These are phyloP conservation scores for Drosophila borborema DNA, from an alignment of 2,888 invertebrate genomes.

Conservation along the genomic window DNA sequence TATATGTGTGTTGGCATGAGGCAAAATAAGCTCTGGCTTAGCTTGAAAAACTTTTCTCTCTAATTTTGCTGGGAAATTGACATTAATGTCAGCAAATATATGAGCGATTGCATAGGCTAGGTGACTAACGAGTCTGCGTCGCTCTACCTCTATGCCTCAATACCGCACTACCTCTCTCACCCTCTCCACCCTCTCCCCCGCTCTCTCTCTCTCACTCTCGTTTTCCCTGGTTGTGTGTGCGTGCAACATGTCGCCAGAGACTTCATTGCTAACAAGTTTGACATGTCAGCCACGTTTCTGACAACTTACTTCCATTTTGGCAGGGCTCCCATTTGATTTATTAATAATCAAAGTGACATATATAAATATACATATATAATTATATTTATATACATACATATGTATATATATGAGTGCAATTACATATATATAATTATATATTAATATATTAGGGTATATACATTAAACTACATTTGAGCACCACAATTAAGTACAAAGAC, in stretches of 20 bases:
- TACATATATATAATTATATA: neutral
- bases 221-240: slow-evolving; percentile 2
- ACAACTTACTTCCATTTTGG: slow-evolving; percentile 63
- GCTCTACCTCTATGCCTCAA: neutral
- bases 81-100: slow-evolving; percentile 43
- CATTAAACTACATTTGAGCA: neutral
- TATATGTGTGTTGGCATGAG: neutral
- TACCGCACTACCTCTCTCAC: neutral
- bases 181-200: neutral
- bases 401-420: neutral
- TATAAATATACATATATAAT: slow-evolving; percentile 2
- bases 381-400: neutral
- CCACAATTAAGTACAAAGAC: neutral
- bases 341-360: slow-evolving; percentile 63
- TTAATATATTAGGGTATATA: neutral
- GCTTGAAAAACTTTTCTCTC: slow-evolving; percentile 35
- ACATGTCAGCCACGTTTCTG: slow-evolving; percentile 57
- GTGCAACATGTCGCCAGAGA: slow-evolving; percentile 46
- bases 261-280: slow-evolving; percentile 52
- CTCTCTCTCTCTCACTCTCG: neutral
- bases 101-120: slow-evolving; percentile 24
- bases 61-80: slow-evolving; percentile 37
- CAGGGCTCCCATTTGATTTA: slow-evolving; percentile 63
- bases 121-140: slow-evolving; percentile 3
- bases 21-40: slow-evolving; percentile 29